Evolutionary conservation across 2,888 invertebrate species (phyloP), one percentile per base, ranked within the genome.

Genomic region (Coelopa pilipes): DNA sequence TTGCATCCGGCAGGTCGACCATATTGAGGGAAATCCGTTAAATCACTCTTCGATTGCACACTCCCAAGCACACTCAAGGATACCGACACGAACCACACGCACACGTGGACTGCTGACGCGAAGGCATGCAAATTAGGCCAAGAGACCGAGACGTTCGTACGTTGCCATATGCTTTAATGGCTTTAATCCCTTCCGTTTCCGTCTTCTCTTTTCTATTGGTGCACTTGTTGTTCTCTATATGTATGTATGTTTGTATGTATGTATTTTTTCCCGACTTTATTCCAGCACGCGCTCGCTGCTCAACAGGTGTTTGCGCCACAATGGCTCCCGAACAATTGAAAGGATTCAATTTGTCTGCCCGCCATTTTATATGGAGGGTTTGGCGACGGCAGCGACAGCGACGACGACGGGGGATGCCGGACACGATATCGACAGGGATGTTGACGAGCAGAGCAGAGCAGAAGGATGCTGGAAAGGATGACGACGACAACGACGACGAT

Each of bases 261-360:
- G 12, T 34, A 1, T 4, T 62, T 53, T n/a, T 53, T 15, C 13
- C 10, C 24, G 24, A 62, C 12, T 34, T 49, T 66, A 49, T 49
- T 60, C 1, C 21, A n/a, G 45, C 60, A 21, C 70, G 70, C 70
- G 21, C 55, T 55, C 46, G 55, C 55, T n/a, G 17, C 17, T 80
- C 86, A 86, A 87, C 87, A 87, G 84, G 87, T 87, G 85, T 82
- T 85, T 80, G 79, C 83, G 77, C 78, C 76, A 75, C 83, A 80
- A 84, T 83, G 82, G 80, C 78, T 78, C 77, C 80, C 80, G 77
- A 78, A 81, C 81, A 81, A 86, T 83, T 87, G 85, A 86, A 85
- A 83, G 81, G 81, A 79, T 82, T 80, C 81, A 79, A 79, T 80
- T 80, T 80, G 81, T 79, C 70, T 80, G 74, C 80, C 76, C 73